Evolutionary conservation across 2,888 invertebrate species (phyloP).

Genomic region (Cryptosula pallasiana): DNA sequence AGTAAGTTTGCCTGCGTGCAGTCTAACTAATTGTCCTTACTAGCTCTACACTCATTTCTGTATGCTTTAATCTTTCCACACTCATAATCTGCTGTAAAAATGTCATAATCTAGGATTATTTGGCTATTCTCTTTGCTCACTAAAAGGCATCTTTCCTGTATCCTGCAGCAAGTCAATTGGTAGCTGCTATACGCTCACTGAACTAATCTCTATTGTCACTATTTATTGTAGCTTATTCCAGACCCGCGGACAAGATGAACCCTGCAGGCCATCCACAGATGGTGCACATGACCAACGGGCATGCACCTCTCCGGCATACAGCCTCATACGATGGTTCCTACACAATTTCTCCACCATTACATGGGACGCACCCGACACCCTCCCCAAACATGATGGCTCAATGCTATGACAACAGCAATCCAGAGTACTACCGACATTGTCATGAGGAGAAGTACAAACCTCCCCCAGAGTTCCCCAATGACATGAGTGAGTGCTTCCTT

Average conservation of each 20-base stretch:
- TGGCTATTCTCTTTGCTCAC: not conserved
- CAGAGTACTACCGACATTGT: conserved; percentile 13
- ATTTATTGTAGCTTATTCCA: not conserved
- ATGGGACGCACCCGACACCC: not conserved
- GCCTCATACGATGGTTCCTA: conserved; percentile 13
- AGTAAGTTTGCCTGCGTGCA: conserved; percentile 6
- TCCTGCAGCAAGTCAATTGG: not conserved
- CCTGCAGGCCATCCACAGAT: not conserved
- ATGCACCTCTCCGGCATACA: conserved; percentile 20
- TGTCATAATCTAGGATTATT: conserved; percentile 2
- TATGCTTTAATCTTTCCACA: not conserved
- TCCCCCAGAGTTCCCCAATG: not conserved
- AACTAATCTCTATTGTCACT: not conserved
- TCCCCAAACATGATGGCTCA: not conserved
- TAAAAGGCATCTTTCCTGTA: not conserved
- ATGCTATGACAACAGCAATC: conserved; percentile 3
- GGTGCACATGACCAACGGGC: not conserved
- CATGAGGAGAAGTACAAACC: conserved; percentile 21
- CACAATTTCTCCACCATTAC: not conserved
- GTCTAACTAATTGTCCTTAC: not conserved
- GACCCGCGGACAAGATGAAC: not conserved
- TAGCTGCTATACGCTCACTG: not conserved
- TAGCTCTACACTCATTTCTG: not conserved
- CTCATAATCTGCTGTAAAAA: not conserved
- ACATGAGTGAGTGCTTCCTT: conserved; percentile 9